phyloP scores from a whole-genome alignment of 2,113 vertebrate genomes.

The Isichthys henryi region DNA sequence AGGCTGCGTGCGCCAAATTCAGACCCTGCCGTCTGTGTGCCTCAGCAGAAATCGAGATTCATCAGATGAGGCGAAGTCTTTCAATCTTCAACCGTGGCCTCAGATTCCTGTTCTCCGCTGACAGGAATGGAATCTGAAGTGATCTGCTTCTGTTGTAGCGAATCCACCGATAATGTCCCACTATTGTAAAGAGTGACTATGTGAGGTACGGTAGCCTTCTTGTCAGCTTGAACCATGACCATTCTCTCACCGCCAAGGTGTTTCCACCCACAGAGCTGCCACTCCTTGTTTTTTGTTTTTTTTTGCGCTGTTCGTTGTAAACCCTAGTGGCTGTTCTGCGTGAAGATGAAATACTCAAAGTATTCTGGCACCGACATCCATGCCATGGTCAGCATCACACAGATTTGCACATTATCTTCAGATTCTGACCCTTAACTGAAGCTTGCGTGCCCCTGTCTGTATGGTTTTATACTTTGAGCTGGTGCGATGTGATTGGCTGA shows the following conservation, averaged over 20 bases:
- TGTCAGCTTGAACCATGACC: not conserved
- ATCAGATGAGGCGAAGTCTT: not conserved
- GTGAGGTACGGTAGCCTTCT: not conserved
- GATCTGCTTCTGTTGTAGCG: not conserved
- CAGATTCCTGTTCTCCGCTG: not conserved
- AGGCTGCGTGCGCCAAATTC: not conserved
- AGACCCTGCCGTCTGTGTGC: not conserved
- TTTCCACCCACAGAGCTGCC: not conserved
- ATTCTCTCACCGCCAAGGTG: not conserved
- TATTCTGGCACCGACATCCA: not conserved
- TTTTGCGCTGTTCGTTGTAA: not conserved
- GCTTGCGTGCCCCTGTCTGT: not conserved
- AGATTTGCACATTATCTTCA: not conserved
- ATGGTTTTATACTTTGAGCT: not conserved
- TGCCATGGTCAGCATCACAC: not conserved
- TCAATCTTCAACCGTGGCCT: not conserved
- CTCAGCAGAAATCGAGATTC: not conserved
- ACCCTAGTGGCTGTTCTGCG: not conserved
- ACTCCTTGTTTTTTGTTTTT: not conserved
- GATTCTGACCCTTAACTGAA: not conserved
- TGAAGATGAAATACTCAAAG: not conserved
- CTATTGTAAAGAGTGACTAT: not conserved
- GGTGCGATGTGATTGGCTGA: not conserved
- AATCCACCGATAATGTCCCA: not conserved
- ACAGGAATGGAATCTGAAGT: not conserved